These are phyloP conservation scores for Panzeria rudis DNA, from an alignment of 2,888 invertebrate species.

Conservation along the genomic window DNA sequence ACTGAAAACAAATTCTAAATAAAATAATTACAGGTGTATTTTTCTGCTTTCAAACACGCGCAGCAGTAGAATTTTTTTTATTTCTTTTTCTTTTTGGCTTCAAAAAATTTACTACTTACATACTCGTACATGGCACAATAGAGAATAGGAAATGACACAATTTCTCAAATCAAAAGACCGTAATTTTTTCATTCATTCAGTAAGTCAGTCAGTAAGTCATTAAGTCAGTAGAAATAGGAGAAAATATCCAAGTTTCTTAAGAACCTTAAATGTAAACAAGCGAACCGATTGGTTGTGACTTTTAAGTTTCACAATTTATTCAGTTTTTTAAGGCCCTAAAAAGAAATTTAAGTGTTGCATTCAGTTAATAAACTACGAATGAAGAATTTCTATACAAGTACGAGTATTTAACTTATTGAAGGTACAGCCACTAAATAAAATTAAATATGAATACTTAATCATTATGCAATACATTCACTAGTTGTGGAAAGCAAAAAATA, in stretches of 20 bases:
- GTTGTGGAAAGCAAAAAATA: conserved; percentile 17
- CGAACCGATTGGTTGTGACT: not conserved
- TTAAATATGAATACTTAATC: conserved; percentile 9
- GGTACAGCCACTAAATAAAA: conserved; percentile 23
- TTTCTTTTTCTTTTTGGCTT: not conserved
- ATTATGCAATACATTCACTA: conserved; percentile 70
- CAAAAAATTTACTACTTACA: not conserved
- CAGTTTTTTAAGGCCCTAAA: conserved; percentile 8
- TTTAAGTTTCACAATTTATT: conserved; percentile 13
- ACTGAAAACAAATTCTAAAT: conserved; percentile 10
- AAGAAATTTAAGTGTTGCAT: conserved; percentile 9
- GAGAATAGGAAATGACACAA: conserved; percentile 69
- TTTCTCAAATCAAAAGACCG: conserved; percentile 21
- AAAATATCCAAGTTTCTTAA: conserved; percentile 32
- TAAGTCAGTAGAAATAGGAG: conserved; percentile 5
- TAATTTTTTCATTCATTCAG: not conserved
- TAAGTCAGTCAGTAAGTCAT: conserved; percentile 20
- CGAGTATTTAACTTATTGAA: conserved; percentile 21
- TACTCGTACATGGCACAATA: not conserved
- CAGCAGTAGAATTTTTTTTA: not conserved
- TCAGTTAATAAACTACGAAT: conserved; percentile 38
- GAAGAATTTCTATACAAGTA: conserved; percentile 10
- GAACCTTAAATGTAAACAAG: conserved; percentile 40
- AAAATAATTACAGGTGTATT: conserved; percentile 55
- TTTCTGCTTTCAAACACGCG: not conserved